phyloP scores from a whole-genome alignment of 2,888 invertebrate species.

The Dicranocentrus wangi region DNA sequence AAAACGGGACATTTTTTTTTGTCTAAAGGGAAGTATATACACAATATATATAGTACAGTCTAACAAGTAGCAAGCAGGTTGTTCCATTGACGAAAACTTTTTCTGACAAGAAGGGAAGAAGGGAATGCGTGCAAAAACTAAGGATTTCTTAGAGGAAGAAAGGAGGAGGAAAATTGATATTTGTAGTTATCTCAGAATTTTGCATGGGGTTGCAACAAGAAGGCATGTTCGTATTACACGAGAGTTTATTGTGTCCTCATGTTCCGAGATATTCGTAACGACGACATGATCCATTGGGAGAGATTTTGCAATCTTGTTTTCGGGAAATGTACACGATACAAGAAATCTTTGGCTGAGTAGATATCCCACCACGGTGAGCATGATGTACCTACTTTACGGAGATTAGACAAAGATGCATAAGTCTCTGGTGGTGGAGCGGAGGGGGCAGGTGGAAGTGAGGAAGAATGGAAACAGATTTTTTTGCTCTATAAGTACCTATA shows the following conservation, averaged over 20 bases:
- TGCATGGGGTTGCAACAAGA: background rate
- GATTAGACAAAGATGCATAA: conserved; percentile 38
- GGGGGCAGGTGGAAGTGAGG: background rate
- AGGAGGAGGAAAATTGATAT: conserved; percentile 41
- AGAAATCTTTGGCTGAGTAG: conserved; percentile 43
- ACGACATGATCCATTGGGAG: conserved; percentile 69
- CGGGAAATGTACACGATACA: conserved; percentile 60
- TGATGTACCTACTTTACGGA: conserved; percentile 19
- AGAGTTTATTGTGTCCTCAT: conserved; percentile 3
- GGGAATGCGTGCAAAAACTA: too few species aligned
- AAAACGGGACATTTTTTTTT: too few species aligned
- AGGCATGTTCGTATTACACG: too few species aligned
- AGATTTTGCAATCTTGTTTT: conserved; percentile 67
- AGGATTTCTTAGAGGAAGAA: too few species aligned
- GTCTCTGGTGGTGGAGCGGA: background rate
- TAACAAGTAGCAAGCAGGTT: too few species aligned
- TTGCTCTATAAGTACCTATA: too few species aligned
- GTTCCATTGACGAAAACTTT: too few species aligned
- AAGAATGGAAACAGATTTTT: background rate
- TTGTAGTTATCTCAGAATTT: conserved; percentile 23
- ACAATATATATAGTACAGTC: too few species aligned
- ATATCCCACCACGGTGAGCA: conserved; percentile 53
- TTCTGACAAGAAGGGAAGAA: too few species aligned
- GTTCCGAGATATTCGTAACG: conserved; percentile 54
- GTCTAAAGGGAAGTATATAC: too few species aligned